phyloP scores from a whole-genome alignment of 2,797 vertebrate species.

The Heteromormyrus szaboi region DNA sequence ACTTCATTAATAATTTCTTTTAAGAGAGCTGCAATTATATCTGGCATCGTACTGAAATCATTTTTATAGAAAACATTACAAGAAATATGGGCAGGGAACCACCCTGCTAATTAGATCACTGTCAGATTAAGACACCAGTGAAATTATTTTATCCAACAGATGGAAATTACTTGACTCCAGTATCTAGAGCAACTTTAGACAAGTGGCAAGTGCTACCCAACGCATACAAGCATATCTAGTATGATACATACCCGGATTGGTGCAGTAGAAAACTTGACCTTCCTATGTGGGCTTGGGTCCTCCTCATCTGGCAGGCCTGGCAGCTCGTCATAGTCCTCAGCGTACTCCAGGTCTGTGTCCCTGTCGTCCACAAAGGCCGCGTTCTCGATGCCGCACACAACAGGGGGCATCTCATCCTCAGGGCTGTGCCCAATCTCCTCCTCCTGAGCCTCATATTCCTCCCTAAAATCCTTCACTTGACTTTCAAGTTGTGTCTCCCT shows the following conservation, averaged over 20 bases:
- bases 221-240: neutral
- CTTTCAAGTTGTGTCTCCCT: constrained; percentile 8
- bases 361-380: constrained; percentile 64
- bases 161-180: neutral
- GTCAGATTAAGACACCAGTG: neutral
- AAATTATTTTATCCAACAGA: neutral
- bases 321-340: constrained; percentile 63
- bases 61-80: neutral
- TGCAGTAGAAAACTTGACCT: constrained; percentile 75
- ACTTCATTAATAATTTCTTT: neutral
- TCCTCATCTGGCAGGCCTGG: constrained; percentile 66
- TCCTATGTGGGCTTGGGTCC: constrained; percentile 50
- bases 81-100: neutral
- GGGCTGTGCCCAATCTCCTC: constrained; percentile 30
- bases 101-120: neutral
- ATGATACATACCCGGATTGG: constrained; percentile 72
- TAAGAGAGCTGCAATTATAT: neutral
- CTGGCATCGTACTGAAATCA: neutral
- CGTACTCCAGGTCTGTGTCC: constrained; percentile 49
- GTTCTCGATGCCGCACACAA: constrained; percentile 68
- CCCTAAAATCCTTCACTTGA: neutral
- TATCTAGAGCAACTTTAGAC: neutral
- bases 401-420: constrained; percentile 33
- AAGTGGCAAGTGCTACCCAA: neutral
- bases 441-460: constrained; percentile 30